Evolutionary conservation across 2,888 invertebrate genomes (phyloP).

Genomic region (Panopea generosa): DNA sequence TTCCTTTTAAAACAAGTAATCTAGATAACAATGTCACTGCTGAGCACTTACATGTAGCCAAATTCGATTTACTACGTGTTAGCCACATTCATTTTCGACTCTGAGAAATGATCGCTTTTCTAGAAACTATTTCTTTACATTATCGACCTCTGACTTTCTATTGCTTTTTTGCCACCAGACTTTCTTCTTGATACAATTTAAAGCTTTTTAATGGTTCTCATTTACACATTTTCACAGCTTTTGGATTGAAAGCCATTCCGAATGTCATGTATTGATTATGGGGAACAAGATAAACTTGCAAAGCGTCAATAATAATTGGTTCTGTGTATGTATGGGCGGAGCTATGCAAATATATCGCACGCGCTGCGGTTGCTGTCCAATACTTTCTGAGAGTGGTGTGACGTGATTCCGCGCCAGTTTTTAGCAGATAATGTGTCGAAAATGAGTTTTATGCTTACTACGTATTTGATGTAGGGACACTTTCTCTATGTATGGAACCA

Average conservation of each 20-base stretch:
- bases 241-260: constrained; percentile 40
- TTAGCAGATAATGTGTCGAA: constrained; percentile 28
- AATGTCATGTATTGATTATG: constrained; percentile 50
- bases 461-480: constrained; percentile 20
- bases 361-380: constrained; percentile 38
- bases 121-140: constrained; percentile 27
- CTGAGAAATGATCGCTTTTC: constrained; percentile 26
- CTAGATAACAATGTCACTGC: no score
- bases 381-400: constrained; percentile 28
- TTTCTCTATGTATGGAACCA: constrained; percentile 1
- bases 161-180: constrained; percentile 40
- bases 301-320: constrained; percentile 53
- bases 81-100: constrained; percentile 34
- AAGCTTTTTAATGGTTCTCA: constrained; percentile 40
- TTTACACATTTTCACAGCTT: constrained; percentile 55
- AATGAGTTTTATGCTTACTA: constrained; percentile 30
- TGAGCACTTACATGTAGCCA: constrained; percentile 9
- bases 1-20: no score
- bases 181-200: constrained; percentile 49
- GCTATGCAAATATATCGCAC: constrained; percentile 40
- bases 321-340: constrained; percentile 46
- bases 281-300: constrained; percentile 30
- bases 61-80: constrained; percentile 40
- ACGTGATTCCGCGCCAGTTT: constrained; percentile 63
- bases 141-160: constrained; percentile 37